These are phyloP conservation scores for Eudasyphora cyanicolor DNA, from an alignment of 2,888 invertebrate species.

Conservation along the genomic window DNA sequence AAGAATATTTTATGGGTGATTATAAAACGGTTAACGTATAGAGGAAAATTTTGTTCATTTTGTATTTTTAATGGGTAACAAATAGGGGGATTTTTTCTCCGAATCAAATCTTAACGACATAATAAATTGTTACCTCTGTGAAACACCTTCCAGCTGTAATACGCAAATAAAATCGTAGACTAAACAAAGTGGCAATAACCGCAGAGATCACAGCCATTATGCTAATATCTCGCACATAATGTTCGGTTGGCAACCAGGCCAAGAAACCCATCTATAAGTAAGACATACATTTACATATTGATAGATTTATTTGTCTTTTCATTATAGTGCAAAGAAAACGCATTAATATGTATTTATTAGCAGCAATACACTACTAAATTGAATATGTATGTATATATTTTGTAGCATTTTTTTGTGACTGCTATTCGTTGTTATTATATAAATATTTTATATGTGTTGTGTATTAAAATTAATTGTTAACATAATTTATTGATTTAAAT, in stretches of 20 bases:
- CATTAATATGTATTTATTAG: too few relatives aligned
- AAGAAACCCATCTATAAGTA: conserved; percentile 75
- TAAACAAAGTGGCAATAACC: conserved; percentile 74
- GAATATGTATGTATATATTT: too few relatives aligned
- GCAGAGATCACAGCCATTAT: conserved; percentile 72
- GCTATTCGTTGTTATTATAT: too few relatives aligned
- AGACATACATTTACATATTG: conserved; percentile 25
- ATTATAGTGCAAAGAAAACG: too few relatives aligned
- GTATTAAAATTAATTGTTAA: too few relatives aligned
- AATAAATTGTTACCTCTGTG: conserved; percentile 72
- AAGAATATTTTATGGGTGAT: not conserved
- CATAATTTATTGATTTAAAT: too few relatives aligned
- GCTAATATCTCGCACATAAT: conserved; percentile 73
- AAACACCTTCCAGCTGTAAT: conserved; percentile 76
- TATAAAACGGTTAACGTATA: not conserved
- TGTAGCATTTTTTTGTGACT: too few relatives aligned
- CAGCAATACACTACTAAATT: too few relatives aligned
- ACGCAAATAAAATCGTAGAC: conserved; percentile 77
- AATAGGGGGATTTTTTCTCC: not conserved
- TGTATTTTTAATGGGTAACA: not conserved
- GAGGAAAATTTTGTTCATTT: not conserved
- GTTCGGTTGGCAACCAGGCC: conserved; percentile 72
- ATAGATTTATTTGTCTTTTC: not conserved
- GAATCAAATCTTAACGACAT: too few relatives aligned
- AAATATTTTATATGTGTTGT: too few relatives aligned